Conservation (phyloP, 2,113 vertebrate genomes). For the Oceanodroma tethys region DNA sequence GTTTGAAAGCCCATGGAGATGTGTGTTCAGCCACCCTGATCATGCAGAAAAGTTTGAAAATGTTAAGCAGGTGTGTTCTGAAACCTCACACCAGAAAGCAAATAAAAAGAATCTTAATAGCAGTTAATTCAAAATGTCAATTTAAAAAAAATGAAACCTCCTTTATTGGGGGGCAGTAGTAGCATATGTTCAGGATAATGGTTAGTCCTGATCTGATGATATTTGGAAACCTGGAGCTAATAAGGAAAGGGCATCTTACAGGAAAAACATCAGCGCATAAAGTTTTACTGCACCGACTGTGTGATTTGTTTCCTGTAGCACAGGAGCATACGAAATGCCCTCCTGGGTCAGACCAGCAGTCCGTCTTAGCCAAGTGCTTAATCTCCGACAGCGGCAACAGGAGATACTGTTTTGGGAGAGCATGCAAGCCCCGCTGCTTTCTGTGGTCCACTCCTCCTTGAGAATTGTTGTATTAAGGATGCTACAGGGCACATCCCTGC, state of each 20-base stretch:
- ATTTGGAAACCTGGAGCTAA: not conserved
- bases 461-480: not conserved
- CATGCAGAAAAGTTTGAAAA: not conserved
- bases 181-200: not conserved
- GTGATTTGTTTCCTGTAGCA: not conserved
- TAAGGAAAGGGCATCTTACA: not conserved
- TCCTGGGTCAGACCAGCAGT: not conserved
- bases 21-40: not conserved
- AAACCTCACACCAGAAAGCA: not conserved
- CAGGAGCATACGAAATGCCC: fast-evolving
- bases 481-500: not conserved
- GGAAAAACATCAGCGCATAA: not conserved
- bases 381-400: not conserved
- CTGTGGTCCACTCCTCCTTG: not conserved
- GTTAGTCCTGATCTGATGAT: not conserved
- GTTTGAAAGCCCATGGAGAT: not conserved
- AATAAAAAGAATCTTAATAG: not conserved
- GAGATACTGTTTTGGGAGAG: not conserved
- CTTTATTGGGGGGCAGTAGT: not conserved
- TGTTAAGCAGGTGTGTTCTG: not conserved
- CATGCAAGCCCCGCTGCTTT: not conserved
- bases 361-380: not conserved
- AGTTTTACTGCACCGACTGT: not conserved
- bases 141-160: not conserved
- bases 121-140: not conserved